Evolutionary conservation across 2,888 invertebrate genomes (phyloP).

Genomic region (Prenolepis imparis): DNA sequence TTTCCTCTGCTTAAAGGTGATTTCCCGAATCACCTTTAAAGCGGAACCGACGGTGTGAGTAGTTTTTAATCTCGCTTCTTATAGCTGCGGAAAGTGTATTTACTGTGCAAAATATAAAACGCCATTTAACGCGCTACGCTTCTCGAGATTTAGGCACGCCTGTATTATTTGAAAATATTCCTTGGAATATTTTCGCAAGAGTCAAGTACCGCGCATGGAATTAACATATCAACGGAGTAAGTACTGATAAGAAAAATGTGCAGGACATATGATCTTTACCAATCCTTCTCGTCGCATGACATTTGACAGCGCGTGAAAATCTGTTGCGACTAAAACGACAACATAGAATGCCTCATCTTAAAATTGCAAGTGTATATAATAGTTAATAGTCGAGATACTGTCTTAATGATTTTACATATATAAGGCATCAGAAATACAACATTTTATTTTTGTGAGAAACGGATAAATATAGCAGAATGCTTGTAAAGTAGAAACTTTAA

Average conservation of each 20-base stretch:
- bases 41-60: constrained; percentile 54
- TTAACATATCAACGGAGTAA: constrained; percentile 23
- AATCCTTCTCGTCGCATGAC: not conserved
- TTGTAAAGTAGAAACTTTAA: constrained; percentile 36
- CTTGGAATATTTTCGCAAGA: constrained; percentile 24
- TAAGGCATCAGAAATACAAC: not conserved
- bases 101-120: constrained; percentile 45
- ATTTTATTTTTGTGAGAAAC: constrained; percentile 8
- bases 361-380: constrained; percentile 26
- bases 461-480: constrained; percentile 29
- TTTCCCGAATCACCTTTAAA: constrained; percentile 68
- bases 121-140: not conserved
- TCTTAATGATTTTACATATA: constrained; percentile 21
- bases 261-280: not conserved
- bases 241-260: constrained; percentile 5
- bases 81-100: constrained; percentile 48
- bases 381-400: constrained; percentile 18
- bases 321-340: not conserved
- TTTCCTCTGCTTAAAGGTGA: constrained; percentile 68
- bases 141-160: not conserved
- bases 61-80: constrained; percentile 52
- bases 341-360: not conserved
- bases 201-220: not conserved
- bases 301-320: constrained; percentile 9
- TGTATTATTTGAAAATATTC: constrained; percentile 44